These are phyloP conservation scores for Ifrita kowaldi DNA, from an alignment of 2,113 vertebrate species.

Conservation along the genomic window DNA sequence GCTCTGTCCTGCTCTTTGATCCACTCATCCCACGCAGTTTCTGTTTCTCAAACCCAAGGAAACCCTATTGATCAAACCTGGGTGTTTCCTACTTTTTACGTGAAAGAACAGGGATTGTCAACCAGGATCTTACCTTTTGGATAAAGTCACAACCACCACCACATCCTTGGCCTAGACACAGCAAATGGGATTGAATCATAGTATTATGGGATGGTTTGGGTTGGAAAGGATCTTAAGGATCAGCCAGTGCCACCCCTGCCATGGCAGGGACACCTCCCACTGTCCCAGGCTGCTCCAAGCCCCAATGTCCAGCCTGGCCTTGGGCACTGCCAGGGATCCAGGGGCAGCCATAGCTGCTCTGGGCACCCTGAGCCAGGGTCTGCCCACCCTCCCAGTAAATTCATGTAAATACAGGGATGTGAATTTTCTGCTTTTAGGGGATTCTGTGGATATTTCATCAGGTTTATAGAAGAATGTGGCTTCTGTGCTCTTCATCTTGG, in stretches of 20 bases:
- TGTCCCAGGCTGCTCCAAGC: neutral
- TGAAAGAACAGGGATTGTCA: neutral
- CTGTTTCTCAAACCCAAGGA: neutral
- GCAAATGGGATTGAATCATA: neutral
- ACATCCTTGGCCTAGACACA: neutral
- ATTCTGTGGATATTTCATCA: neutral
- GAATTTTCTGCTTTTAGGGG: neutral
- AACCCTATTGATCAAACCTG: neutral
- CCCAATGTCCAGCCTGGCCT: neutral
- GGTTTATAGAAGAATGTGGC: rapidly evolving
- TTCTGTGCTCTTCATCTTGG: neutral
- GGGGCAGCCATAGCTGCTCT: neutral
- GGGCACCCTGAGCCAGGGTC: neutral
- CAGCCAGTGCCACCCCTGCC: neutral
- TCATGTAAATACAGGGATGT: rapidly evolving
- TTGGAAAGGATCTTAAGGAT: neutral
- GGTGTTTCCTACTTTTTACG: neutral
- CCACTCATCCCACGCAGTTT: neutral
- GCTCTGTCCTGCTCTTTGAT: neutral
- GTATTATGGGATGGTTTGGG: neutral
- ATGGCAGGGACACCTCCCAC: neutral
- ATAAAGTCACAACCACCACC: neutral
- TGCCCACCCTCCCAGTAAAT: rapidly evolving
- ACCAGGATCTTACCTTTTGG: neutral
- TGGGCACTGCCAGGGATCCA: neutral